Conservation (phyloP, 1,140 invertebrate genomes). For the Atta colombica region DNA sequence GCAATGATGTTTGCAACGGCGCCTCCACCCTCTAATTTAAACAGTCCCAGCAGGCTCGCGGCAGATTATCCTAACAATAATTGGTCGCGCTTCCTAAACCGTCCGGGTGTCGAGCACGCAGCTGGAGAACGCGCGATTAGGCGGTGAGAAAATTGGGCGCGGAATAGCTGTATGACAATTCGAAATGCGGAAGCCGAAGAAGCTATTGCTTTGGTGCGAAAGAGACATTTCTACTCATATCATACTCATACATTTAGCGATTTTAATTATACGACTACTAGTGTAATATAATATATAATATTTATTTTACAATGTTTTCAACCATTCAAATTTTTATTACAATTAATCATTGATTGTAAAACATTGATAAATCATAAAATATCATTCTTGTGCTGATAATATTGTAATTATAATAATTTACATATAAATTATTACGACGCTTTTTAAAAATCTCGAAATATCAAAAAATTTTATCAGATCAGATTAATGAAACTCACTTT, state of each 20-base stretch:
- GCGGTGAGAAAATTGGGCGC: slow-evolving; percentile 64
- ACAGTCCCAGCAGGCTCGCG: slow-evolving; percentile 82
- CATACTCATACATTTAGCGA: background rate
- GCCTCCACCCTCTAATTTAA: slow-evolving; percentile 81
- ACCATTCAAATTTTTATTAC: background rate
- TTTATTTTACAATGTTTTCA: background rate
- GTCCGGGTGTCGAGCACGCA: slow-evolving; percentile 76
- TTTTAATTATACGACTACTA: background rate
- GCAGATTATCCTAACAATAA: slow-evolving; percentile 85
- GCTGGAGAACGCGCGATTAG: slow-evolving; percentile 77
- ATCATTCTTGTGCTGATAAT: background rate
- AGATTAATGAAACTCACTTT: background rate
- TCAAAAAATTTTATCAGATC: background rate
- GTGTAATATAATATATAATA: background rate
- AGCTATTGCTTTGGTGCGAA: background rate
- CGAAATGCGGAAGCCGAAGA: slow-evolving; percentile 17
- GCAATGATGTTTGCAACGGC: slow-evolving; percentile 79
- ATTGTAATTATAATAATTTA: too few species aligned
- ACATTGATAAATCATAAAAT: background rate
- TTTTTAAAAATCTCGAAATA: background rate
- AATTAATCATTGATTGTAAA: background rate
- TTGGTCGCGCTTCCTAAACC: slow-evolving; percentile 78
- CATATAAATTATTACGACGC: background rate
- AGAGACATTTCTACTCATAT: slow-evolving; percentile 5
- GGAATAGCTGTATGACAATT: slow-evolving; percentile 46